Evolutionary conservation across 1,140 invertebrate species (phyloP).

Genomic region (Rhopalosiphum maidis): DNA sequence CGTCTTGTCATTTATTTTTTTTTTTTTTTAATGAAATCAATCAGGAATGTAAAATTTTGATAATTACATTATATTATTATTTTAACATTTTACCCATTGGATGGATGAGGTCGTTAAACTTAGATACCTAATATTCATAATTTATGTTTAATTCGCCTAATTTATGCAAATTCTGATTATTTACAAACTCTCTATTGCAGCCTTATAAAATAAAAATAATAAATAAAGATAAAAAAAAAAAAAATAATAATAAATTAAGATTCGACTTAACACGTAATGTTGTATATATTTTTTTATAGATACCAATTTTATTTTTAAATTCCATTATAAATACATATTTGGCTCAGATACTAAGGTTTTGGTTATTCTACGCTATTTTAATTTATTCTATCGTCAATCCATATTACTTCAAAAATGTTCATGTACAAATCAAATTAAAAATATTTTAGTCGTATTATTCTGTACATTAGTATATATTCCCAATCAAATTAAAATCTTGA

Average conservation of each 20-base stretch:
- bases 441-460: neutral
- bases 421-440: neutral
- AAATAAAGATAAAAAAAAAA: too few species aligned
- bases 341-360: too few species aligned
- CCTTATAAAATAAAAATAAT: too few species aligned
- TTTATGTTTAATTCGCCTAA: neutral
- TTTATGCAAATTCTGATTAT: too few species aligned
- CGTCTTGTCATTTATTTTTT: neutral
- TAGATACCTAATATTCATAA: neutral
- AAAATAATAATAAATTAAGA: too few species aligned
- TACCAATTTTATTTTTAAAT: too few species aligned
- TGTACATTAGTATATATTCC: neutral
- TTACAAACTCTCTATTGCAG: too few species aligned
- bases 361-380: too few species aligned
- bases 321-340: too few species aligned
- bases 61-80: neutral
- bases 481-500: neutral
- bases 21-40: neutral
- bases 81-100: neutral
- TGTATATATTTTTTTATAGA: too few species aligned
- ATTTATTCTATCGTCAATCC: neutral
- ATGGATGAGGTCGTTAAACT: neutral
- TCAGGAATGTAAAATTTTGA: neutral
- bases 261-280: too few species aligned
- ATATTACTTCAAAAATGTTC: neutral